Base-by-base conservation (phyloP, 2,888 invertebrate species). In the Sycophila texana region DNA sequence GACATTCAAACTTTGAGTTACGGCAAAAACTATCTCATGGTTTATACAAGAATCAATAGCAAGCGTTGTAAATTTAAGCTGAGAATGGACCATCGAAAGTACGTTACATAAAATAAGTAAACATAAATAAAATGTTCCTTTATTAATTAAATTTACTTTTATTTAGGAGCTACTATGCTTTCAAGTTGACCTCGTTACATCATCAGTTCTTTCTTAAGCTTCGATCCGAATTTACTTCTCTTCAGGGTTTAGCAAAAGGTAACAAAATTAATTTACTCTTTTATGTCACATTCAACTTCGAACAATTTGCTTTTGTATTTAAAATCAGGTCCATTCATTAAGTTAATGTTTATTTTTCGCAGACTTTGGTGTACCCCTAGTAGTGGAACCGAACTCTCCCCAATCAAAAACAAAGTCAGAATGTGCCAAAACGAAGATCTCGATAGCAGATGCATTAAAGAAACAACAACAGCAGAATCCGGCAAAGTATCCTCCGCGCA, bases 1-100 rank as follows among this genome's bases (percentile, higher is more conserved):
- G 94, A 94, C 83, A 95, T 95, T 84, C 95, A 95, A 86, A 95
- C 95, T 83, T 92, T 95, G 83, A 95, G 94, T 86, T 95, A 94
- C 86, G 95, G 94, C 86, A 95, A 95, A 88, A 94, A 94, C 85
- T 94, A 93, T 83, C 91, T 95, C 60, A 92, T 94, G 12, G 92
- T 93, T 86, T 89, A 91, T 89, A 87, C 93, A 53, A 92, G 92
- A 83, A 86, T 92, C 74, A 92, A 92, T 79, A 92, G 92, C 14
- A 94, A 92, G 83, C 92, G 92, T 61, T 91, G 92, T 78, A 95
- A 95, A 90, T 95, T 95, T 88, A 95, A 95, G 90, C 90, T 95
- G 0, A 94, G 93, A 91, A 94, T 95, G 94, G 92, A 93, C 84
- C 93, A 94, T 79, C 94, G 94, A 88, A 95, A 95, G 93, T 93